phyloP scores from a whole-genome alignment of 2,888 invertebrate species.

The Hyalella azteca region DNA sequence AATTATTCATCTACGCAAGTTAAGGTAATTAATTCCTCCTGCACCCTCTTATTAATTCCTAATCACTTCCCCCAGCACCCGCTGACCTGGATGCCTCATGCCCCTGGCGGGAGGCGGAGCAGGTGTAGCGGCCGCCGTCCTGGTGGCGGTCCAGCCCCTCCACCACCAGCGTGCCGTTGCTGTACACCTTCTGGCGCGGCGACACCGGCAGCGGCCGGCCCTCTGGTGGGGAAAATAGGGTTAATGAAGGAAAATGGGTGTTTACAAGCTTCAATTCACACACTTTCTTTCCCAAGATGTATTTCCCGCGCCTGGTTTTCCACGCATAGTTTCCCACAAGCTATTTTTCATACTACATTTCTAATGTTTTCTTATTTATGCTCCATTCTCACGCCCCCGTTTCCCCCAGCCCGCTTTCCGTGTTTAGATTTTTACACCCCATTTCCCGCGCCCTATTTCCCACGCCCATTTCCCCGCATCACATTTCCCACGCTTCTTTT shows the following conservation, averaged over 20 bases:
- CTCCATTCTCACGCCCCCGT: not conserved
- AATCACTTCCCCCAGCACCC: too few species aligned
- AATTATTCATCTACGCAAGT: too few species aligned
- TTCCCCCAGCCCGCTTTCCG: not conserved
- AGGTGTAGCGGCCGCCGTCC: constrained; percentile 57
- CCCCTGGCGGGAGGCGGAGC: constrained; percentile 50
- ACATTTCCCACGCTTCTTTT: not conserved
- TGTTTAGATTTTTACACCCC: not conserved
- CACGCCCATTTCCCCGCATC: not conserved
- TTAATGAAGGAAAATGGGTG: too few species aligned
- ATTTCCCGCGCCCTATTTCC: not conserved
- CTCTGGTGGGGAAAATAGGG: constrained; percentile 44
- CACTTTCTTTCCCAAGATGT: not conserved
- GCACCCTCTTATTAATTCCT: too few species aligned
- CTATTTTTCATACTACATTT: not conserved
- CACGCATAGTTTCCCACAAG: not conserved
- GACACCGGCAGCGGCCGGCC: constrained; percentile 50
- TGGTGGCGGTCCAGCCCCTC: constrained; percentile 46
- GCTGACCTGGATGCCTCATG: constrained; percentile 52
- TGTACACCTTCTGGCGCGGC: constrained; percentile 52
- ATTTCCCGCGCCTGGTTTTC: not conserved
- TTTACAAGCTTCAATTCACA: not conserved
- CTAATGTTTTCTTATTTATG: not conserved
- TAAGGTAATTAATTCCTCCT: too few species aligned
- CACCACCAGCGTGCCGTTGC: constrained; percentile 57